These are phyloP conservation scores for Halcyon smyrnensis DNA, from an alignment of 2,797 vertebrate species.

Conservation along the genomic window DNA sequence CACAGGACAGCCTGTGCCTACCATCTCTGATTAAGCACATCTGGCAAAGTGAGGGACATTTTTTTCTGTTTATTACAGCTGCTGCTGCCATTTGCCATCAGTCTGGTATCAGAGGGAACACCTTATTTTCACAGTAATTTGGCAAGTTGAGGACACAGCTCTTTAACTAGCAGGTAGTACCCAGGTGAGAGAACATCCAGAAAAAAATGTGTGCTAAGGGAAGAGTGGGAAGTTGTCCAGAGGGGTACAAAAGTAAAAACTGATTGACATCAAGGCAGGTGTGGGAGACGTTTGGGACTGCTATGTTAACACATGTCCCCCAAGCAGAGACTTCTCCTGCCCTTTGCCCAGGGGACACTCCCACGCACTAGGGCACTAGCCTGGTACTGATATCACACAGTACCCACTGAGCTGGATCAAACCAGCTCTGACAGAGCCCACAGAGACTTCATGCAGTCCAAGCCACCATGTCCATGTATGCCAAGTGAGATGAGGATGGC, in stretches of 20 bases:
- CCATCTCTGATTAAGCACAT: rapidly evolving
- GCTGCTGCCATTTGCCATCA: neutral
- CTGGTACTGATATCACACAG: neutral
- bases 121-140: neutral
- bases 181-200: neutral
- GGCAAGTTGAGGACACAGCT: neutral
- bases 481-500: neutral
- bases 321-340: neutral
- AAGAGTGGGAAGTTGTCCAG: neutral
- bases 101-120: neutral
- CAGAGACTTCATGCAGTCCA: neutral
- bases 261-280: neutral
- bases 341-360: neutral
- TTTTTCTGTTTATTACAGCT: neutral
- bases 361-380: neutral
- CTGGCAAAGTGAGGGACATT: neutral
- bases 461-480: neutral
- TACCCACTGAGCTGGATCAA: neutral
- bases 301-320: neutral
- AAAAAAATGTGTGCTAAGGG: neutral
- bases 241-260: neutral
- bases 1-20: neutral
- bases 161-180: neutral
- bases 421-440: neutral
- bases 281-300: neutral